Conservation (phyloP, 2,797 vertebrate genomes). For the Darevskia mixta region DNA sequence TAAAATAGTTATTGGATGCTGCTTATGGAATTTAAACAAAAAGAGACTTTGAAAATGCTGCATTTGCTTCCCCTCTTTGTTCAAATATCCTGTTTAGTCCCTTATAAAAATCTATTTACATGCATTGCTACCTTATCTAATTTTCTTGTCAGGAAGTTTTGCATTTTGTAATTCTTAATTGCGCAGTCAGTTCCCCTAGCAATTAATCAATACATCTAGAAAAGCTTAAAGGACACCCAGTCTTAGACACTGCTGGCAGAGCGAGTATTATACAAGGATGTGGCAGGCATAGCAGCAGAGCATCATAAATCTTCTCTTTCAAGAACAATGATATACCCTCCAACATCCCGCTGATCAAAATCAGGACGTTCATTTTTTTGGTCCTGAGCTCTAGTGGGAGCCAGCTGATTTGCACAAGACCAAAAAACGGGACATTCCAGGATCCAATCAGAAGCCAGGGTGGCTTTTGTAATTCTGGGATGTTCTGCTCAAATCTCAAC, state of each 20-base stretch:
- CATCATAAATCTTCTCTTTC: background rate
- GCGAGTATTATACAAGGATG: background rate
- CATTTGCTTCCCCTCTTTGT: background rate
- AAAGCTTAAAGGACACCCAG: background rate
- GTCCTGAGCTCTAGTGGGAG: no score
- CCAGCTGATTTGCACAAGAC: no score
- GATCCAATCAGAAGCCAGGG: no score
- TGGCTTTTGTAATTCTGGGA: no score
- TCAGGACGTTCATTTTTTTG: no score
- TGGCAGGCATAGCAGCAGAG: background rate
- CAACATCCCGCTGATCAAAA: no score
- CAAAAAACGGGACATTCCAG: no score
- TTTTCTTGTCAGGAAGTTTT: background rate
- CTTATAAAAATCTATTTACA: background rate
- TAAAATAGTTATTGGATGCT: constrained; percentile 4
- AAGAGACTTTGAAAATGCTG: background rate
- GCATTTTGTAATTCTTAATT: background rate
- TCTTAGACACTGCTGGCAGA: background rate
- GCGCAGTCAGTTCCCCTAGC: background rate
- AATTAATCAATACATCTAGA: constrained; percentile 1
- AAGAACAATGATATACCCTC: background rate
- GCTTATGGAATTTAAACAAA: background rate
- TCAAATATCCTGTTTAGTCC: background rate
- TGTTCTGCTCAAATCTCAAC: no score
- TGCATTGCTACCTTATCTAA: background rate